A percentile compares a stretch with the other conserved stretches of the same genome.
Evolutionary conservation across 2,888 invertebrate genomes (phyloP).

Genomic region (Nemoura dubitans): DNA sequence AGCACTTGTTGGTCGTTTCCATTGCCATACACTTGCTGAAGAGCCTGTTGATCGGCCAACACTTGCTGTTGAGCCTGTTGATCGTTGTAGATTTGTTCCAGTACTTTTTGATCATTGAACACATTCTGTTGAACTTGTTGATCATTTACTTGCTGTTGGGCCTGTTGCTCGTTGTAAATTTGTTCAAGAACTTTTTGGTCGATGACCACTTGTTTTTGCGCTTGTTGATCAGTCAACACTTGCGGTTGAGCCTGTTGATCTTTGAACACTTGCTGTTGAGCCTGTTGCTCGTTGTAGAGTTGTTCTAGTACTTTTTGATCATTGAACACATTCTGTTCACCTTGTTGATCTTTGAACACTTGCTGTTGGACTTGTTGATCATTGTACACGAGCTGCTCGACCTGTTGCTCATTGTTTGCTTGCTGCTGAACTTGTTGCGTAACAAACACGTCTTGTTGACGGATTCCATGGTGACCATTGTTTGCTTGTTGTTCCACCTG

Average conservation of each 20-base stretch:
- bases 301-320: neutral
- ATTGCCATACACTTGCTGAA: neutral
- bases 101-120: neutral
- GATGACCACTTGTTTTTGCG: neutral
- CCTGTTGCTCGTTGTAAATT: neutral
- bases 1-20: neutral
- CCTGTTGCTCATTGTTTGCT: too few relatives aligned
- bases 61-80: constrained; percentile 18
- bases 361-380: constrained; percentile 25
- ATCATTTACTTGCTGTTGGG: neutral
- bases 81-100: too few relatives aligned
- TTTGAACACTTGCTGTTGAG: constrained; percentile 4
- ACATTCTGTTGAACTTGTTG: constrained; percentile 1
- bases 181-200: neutral
- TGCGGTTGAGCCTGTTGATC: constrained; percentile 15
- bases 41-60: neutral
- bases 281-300: neutral
- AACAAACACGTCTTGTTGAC: too few relatives aligned
- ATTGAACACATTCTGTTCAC: neutral
- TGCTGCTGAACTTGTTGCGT: too few relatives aligned
- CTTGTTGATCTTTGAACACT: constrained; percentile 21
- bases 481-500: neutral
- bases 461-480: too few relatives aligned
- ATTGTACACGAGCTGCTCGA: neutral
- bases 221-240: constrained; percentile 21